phyloP scores from a whole-genome alignment of 2,797 vertebrate genomes.

The Sebastes trivittatus region DNA sequence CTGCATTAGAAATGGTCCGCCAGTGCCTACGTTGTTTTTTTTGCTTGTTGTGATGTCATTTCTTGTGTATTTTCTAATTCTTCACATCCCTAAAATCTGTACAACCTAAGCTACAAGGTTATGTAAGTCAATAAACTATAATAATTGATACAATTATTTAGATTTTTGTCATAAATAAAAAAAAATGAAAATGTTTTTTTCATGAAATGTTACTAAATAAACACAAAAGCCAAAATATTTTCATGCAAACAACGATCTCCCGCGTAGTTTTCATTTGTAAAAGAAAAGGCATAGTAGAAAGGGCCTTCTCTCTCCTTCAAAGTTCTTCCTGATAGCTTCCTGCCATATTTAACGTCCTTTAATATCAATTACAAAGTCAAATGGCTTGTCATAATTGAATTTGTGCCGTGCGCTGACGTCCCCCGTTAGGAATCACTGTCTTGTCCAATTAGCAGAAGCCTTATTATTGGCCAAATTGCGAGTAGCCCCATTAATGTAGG shows the following conservation, averaged over 20 bases:
- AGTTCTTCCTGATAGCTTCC: slow-evolving; percentile 64
- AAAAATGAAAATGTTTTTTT: too few species aligned
- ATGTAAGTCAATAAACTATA: too few species aligned
- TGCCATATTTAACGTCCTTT: slow-evolving; percentile 78
- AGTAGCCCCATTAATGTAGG: slow-evolving; percentile 63
- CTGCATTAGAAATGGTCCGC: not conserved
- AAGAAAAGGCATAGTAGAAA: not conserved
- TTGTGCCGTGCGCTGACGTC: slow-evolving; percentile 61
- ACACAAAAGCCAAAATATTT: too few species aligned
- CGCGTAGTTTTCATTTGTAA: not conserved
- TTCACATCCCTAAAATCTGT: too few species aligned
- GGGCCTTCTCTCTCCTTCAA: slow-evolving; percentile 5
- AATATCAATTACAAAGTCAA: slow-evolving; percentile 83
- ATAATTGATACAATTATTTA: too few species aligned
- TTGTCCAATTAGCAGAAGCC: slow-evolving; percentile 75
- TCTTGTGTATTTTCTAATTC: too few species aligned
- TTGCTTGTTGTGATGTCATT: too few species aligned
- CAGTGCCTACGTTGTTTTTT: too few species aligned
- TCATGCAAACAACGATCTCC: too few species aligned
- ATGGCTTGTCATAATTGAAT: slow-evolving; percentile 77
- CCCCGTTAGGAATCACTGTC: slow-evolving; percentile 82
- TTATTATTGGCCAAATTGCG: slow-evolving; percentile 73
- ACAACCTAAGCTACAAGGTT: too few species aligned
- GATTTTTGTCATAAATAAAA: too few species aligned
- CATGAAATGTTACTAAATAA: too few species aligned